Conservation (phyloP, 2,113 vertebrate species). For the Ploceus nigricollis region DNA sequence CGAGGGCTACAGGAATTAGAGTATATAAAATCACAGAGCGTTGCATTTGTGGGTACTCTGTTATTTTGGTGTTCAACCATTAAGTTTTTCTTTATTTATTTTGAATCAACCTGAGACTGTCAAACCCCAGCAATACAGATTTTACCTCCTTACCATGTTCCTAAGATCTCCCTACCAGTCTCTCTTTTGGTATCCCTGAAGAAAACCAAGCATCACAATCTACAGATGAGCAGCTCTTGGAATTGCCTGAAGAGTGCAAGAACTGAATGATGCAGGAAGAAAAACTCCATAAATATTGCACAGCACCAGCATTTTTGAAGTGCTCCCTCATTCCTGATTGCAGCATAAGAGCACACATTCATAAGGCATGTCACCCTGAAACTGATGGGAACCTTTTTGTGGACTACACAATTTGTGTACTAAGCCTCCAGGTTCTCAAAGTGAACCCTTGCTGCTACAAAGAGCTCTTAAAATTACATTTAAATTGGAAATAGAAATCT, state of each 20-base stretch:
- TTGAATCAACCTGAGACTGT: neutral
- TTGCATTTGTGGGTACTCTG: neutral
- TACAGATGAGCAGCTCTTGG: neutral
- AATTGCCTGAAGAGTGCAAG: neutral
- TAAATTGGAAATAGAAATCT: conserved; percentile 64
- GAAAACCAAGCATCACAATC: neutral
- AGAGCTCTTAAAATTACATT: conserved; percentile 60
- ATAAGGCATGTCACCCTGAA: neutral
- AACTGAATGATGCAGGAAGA: neutral
- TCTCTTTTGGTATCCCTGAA: neutral
- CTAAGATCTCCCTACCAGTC: neutral
- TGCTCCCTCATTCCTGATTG: conserved; percentile 8
- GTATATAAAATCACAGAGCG: neutral
- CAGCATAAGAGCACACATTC: neutral
- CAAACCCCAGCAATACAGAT: neutral
- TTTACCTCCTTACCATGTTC: neutral
- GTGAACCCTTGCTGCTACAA: neutral
- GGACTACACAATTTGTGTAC: conserved; percentile 25
- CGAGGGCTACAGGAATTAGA: neutral
- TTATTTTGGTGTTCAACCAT: neutral
- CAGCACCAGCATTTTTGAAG: neutral
- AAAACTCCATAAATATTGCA: conserved; percentile 29
- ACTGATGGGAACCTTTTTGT: conserved; percentile 19
- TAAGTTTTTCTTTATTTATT: conserved; percentile 12
- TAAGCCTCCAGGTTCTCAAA: conserved; percentile 29